Percentiles rank a stretch among this genome's conserved stretches.
Conservation (phyloP, 35 echinoderm and acorn worm species). For the Strongylocentrotus purpuratus region DNA sequence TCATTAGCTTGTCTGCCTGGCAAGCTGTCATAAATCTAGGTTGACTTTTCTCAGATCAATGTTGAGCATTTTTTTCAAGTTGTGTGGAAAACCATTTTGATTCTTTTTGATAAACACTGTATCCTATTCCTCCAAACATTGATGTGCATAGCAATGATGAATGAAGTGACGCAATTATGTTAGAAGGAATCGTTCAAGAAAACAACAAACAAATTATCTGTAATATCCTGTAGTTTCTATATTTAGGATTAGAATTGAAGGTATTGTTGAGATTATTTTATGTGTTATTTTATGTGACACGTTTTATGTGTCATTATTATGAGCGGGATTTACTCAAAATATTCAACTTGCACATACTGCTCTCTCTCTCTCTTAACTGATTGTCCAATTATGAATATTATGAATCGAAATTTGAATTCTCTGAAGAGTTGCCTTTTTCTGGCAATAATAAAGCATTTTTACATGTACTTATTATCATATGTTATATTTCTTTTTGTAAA, state of each 20-base stretch:
- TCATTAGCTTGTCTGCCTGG: not conserved
- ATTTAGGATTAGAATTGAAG: not conserved
- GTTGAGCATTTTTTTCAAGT: not conserved
- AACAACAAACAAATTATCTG: not conserved
- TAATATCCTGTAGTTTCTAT: not conserved
- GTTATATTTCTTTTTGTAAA: too few relatives aligned
- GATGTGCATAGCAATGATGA: not conserved
- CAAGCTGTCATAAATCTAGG: conserved; percentile 17
- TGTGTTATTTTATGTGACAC: too few relatives aligned
- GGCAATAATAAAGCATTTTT: too few relatives aligned
- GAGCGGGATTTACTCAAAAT: too few relatives aligned
- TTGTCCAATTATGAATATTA: too few relatives aligned
- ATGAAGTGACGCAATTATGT: not conserved
- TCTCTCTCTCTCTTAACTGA: too few relatives aligned
- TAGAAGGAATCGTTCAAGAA: not conserved
- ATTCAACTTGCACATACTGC: too few relatives aligned
- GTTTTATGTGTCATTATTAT: too few relatives aligned
- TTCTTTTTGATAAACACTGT: not conserved
- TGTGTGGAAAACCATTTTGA: not conserved
- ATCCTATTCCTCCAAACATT: not conserved
- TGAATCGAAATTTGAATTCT: too few relatives aligned
- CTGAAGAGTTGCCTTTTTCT: too few relatives aligned
- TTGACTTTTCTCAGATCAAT: not conserved
- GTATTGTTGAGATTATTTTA: not conserved
- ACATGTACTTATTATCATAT: too few relatives aligned